Percentiles rank a stretch among this genome's conserved stretches.
Conservation (phyloP, 2,113 vertebrate genomes). For the Leucopsar rothschildi region DNA sequence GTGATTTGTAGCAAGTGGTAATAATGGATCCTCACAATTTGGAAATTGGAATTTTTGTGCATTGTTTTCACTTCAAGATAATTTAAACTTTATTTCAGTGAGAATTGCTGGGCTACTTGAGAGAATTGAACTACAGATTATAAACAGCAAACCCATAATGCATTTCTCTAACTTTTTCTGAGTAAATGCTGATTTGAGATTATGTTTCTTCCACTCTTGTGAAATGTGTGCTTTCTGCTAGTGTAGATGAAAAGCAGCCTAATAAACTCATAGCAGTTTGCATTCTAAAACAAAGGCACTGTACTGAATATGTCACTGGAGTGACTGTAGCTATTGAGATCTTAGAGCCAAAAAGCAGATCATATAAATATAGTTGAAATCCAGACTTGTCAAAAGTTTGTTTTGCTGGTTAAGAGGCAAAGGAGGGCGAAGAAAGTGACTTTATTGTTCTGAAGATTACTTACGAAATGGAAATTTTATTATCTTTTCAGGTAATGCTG, state of each 20-base stretch:
- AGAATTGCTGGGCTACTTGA: not conserved
- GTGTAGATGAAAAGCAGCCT: not conserved
- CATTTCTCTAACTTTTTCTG: not conserved
- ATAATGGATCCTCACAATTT: not conserved
- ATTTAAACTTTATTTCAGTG: not conserved
- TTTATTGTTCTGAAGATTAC: not conserved
- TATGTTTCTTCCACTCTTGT: not conserved
- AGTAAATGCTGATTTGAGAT: not conserved
- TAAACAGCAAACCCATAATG: not conserved
- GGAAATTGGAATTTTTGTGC: not conserved
- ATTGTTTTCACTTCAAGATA: not conserved
- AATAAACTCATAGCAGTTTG: not conserved
- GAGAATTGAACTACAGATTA: not conserved
- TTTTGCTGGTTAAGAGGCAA: not conserved
- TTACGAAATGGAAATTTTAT: not conserved
- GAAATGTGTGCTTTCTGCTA: not conserved
- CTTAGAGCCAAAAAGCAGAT: not conserved
- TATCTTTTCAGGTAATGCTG: not conserved
- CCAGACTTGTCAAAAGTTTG: not conserved
- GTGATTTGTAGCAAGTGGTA: not conserved
- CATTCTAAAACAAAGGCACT: not conserved
- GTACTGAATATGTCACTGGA: not conserved
- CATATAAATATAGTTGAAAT: not conserved
- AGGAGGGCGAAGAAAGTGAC: not conserved
- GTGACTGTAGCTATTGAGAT: not conserved